These are phyloP conservation scores for Carterocephalus palaemon DNA, from an alignment of 2,888 invertebrate genomes.

Conservation along the genomic window DNA sequence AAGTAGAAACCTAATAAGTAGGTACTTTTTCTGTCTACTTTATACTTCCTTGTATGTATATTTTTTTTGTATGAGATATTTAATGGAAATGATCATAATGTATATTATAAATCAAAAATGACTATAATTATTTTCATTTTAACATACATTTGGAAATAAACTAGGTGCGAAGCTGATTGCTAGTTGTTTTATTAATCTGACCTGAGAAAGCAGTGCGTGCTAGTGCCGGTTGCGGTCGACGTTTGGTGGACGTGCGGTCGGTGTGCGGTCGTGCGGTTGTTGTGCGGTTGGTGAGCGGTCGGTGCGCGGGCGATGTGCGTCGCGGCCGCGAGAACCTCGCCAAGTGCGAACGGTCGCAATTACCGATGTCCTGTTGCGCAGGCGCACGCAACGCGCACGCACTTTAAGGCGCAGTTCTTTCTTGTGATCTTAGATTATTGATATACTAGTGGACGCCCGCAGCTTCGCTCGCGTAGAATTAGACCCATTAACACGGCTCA, in stretches of 20 bases:
- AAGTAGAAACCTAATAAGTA: too few species aligned
- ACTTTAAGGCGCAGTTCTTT: constrained; percentile 8
- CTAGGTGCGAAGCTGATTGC: too few species aligned
- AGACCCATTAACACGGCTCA: too few species aligned
- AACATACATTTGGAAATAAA: too few species aligned
- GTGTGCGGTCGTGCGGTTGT: not conserved
- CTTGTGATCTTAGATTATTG: not conserved
- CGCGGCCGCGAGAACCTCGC: not conserved
- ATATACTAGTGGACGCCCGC: not conserved
- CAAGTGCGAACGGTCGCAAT: constrained; percentile 13
- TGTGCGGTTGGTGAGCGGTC: not conserved
- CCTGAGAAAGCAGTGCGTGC: not conserved
- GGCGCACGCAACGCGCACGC: constrained; percentile 6
- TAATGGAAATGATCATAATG: too few species aligned
- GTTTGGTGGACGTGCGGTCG: not conserved
- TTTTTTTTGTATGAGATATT: too few species aligned
- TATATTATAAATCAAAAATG: too few species aligned
- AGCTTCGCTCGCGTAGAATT: too few species aligned
- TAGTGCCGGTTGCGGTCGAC: not conserved
- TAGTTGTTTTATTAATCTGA: too few species aligned
- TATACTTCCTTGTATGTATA: too few species aligned
- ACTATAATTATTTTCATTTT: too few species aligned
- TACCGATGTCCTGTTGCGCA: constrained; percentile 9
- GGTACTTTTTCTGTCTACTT: too few species aligned
- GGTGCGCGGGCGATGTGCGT: constrained; percentile 8